A percentile compares a stretch with the other conserved stretches of the same genome.
Conservation (phyloP, 2,888 invertebrate genomes). For the Eristalis tenax region DNA sequence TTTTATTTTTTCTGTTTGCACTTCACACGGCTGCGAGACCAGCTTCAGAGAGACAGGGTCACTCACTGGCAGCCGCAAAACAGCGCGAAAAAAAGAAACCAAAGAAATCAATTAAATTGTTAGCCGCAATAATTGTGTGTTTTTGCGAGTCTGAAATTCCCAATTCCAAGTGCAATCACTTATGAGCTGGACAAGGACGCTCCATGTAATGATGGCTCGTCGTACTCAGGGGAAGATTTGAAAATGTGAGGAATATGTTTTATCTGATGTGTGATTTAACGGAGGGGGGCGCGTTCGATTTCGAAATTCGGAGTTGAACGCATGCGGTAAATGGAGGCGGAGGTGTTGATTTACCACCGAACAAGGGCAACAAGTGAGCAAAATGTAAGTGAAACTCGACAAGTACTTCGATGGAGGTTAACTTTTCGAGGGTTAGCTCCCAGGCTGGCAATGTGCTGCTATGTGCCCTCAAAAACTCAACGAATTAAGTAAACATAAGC, state of each 20-base stretch:
- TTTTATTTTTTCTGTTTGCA: neutral
- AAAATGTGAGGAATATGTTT: neutral
- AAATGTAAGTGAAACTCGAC: no score
- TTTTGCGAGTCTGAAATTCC: slow-evolving; percentile 45
- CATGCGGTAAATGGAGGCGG: neutral
- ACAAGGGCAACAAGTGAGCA: neutral
- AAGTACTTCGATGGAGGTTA: no score
- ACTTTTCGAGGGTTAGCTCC: no score
- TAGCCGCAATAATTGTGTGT: slow-evolving; percentile 12
- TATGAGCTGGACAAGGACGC: slow-evolving; percentile 5
- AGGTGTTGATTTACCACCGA: neutral
- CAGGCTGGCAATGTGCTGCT: no score
- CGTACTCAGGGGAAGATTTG: neutral
- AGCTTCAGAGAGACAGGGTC: slow-evolving; percentile 17
- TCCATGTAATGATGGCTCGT: neutral
- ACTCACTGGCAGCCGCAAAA: neutral
- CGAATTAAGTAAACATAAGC: no score
- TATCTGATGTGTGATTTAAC: neutral
- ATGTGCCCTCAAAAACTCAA: no score
- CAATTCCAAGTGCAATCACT: slow-evolving; percentile 46
- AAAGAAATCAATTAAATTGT: slow-evolving; percentile 49
- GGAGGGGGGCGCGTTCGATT: neutral
- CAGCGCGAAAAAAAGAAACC: slow-evolving; percentile 10
- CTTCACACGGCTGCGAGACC: slow-evolving; percentile 32
- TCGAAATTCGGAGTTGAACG: no score